Base-by-base conservation (phyloP, 1,140 invertebrate genomes). In the Aphis craccivora region DNA sequence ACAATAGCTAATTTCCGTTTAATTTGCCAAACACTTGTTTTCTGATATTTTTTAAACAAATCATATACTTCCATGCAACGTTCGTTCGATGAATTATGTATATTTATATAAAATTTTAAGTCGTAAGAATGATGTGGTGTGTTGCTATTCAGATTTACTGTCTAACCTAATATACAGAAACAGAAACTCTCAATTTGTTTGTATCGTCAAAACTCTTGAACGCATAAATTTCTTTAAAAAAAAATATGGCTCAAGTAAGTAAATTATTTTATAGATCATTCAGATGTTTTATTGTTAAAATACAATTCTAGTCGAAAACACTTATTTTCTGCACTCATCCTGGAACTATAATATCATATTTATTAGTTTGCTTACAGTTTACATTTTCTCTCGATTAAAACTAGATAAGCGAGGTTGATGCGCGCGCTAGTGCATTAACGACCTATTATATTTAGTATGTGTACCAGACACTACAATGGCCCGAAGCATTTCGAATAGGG, bases 381-480 rank as follows among this genome's bases (percentile, higher is more conserved):
- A 83, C 25, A 55, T 86, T 93, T 93, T 93, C 81, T 93, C 81
- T 86, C 76, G 48, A 93, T 93, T 93, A 37, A 40, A 43, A 93
- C 37, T 86, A 55, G 91, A 93, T 86, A 51, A 83, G 67, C 22
- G 35, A 84, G 91, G 91, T 84, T 51, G 43, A 93, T 84, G 91
- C 76, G 91, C 76, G 81, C 76, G 91, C 81, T 53, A 92, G 91
- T 86, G 91, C 91, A 86, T 93, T 86, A 84, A 93, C 51, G 23
- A 40, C 35, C 48, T 86, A 83, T 84, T 84, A 92, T 92, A n/a
- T 67, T 45, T 45, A 60, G 11, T 90, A 90, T 67, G 40, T 91
- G 48, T 93, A 93, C 48, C 81, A 53, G 91, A 51, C 91, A 51
- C 14, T 83, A 86, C 43, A 93, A 84, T 86, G 48, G 76, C 91